Conservation (phyloP, 2,113 vertebrate genomes). For the Conger conger region DNA sequence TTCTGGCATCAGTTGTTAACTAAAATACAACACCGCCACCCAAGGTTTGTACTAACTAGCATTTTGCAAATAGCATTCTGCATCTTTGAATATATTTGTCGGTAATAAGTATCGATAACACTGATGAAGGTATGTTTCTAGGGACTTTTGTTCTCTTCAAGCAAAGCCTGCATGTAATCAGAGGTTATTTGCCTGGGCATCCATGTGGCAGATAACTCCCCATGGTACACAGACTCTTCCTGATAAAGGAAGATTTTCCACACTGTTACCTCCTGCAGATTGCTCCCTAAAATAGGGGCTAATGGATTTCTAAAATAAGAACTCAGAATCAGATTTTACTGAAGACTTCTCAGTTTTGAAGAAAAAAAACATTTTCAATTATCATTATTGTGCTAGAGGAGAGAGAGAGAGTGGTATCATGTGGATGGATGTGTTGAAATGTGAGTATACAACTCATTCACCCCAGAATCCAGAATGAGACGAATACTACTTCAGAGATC, state of each 20-base stretch:
- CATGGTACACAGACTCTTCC: neutral
- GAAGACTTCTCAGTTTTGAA: neutral
- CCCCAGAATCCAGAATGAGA: neutral
- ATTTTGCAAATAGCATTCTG: no score
- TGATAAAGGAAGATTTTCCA: slow-evolving; percentile 22
- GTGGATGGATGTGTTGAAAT: neutral
- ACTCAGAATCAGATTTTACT: neutral
- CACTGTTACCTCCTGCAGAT: slow-evolving; percentile 13
- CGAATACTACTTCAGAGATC: no score
- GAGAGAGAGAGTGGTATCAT: neutral
- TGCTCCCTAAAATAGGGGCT: slow-evolving; percentile 11
- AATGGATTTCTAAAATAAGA: slow-evolving; percentile 22
- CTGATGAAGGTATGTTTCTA: no score
- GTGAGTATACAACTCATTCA: neutral
- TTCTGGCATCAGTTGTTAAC: neutral
- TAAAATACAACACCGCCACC: neutral
- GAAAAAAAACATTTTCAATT: neutral
- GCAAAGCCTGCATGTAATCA: no score
- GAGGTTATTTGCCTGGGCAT: neutral
- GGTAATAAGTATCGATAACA: no score
- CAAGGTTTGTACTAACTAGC: neutral
- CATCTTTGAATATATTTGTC: no score
- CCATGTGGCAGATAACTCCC: neutral
- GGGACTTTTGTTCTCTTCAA: no score
- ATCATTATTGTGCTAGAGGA: neutral